phyloP scores from a whole-genome alignment of 1,140 invertebrate genomes.

The Whitmania pigra region DNA sequence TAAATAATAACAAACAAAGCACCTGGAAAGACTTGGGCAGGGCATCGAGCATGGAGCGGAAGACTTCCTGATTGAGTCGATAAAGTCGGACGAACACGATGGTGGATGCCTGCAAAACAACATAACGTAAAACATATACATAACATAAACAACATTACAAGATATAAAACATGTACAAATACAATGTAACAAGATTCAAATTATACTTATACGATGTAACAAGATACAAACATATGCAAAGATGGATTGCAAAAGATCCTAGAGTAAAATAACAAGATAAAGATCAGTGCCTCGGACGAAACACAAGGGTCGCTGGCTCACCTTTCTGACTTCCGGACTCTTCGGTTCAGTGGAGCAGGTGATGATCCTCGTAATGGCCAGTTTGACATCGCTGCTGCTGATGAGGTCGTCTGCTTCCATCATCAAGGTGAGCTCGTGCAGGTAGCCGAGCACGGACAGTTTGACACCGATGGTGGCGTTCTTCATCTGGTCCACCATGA shows the following conservation, averaged over 20 bases:
- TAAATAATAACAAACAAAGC: not conserved
- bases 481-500: constrained; percentile 76
- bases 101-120: not conserved
- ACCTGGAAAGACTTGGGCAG: constrained; percentile 15
- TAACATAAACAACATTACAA: not conserved
- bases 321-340: constrained; percentile 58
- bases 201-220: too few species aligned
- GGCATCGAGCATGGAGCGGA: not conserved
- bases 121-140: not conserved
- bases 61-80: not conserved
- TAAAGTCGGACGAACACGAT: not conserved
- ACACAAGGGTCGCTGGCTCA: constrained; percentile 18
- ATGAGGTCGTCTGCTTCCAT: constrained; percentile 43
- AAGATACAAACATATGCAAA: too few species aligned
- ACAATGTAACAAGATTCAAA: too few species aligned
- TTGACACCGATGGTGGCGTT: constrained; percentile 64
- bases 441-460: constrained; percentile 40
- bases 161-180: too few species aligned
- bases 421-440: constrained; percentile 36
- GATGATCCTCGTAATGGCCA: constrained; percentile 47
- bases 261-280: too few species aligned
- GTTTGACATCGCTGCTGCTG: constrained; percentile 40
- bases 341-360: constrained; percentile 48
- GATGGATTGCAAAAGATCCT: too few species aligned
- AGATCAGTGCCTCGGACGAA: not conserved